Base-by-base conservation (phyloP, 23 tunicate genomes). In the Diplosoma virens region DNA sequence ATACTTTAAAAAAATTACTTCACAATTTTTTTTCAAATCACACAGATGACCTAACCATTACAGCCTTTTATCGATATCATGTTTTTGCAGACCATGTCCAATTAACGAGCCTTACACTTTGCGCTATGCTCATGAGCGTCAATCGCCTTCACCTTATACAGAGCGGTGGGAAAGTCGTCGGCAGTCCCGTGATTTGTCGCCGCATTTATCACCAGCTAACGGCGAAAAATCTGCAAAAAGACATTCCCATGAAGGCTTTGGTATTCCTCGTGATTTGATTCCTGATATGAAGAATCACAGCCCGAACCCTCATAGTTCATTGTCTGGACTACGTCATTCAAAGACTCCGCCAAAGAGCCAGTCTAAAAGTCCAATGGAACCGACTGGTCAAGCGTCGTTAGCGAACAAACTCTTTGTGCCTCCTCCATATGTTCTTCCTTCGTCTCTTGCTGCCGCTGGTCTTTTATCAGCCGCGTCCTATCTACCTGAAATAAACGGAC, bases 391-490 rank as follows among this genome's bases (percentile, higher is more conserved):
- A 30, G 23, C 74, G 17, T 9, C 78, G 3, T 36, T 25, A 4
- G 60, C 78, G 7, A 50, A n/a, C 25, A 27, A 9, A 6, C 23
- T 36, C 23, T 29, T 47, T 24, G 54, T 26, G 7, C 54, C 53
- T 36, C 32, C n/a, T 22, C 78, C 78, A 23, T 72, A 72, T 48
- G 48, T 72, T n/a, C 22, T 72, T 47, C 60, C 78, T 50, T 28
- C 5, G 7, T 52, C 52, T 3, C 24, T 37, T 11, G 74, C 74
- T 34, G 6, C n/a, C 6, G 52, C 74, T 18, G 34, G n/a, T n/a
- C n/a, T n/a, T n/a, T n/a, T 16, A 7, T 9, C 36, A 5, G 36
- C 37, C 20, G 36, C 70, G 20, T 67, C 74, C 21, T 35, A 67
- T 36, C 27, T 67, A 6, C 74, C 52, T 34, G 74, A 35, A 5